Conservation (phyloP, 2,888 invertebrate genomes). For the Heliconius ethilla region DNA sequence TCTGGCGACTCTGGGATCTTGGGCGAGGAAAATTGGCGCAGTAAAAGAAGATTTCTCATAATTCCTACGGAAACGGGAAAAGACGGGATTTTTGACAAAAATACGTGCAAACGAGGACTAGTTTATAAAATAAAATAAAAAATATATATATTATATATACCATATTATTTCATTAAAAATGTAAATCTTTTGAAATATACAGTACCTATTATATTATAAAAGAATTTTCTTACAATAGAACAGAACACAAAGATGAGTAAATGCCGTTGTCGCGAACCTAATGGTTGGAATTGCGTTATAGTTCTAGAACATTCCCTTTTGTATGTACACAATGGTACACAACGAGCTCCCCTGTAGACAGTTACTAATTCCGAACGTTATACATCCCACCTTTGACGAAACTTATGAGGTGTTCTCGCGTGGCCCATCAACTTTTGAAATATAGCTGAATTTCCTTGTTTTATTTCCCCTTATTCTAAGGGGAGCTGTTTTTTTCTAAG, state of each 20-base stretch:
- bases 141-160: neutral
- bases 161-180: neutral
- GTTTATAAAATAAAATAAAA: neutral
- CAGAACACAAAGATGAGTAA: conserved; percentile 58
- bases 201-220: conserved; percentile 20
- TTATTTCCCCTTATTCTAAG: conserved; percentile 46
- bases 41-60: no score
- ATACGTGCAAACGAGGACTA: neutral
- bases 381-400: conserved; percentile 50
- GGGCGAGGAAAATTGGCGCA: no score
- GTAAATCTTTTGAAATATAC: conserved; percentile 17
- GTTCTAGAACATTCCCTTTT: conserved; percentile 61
- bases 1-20: no score
- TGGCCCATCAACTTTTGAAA: conserved; percentile 41
- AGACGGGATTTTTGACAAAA: neutral
- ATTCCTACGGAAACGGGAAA: neutral
- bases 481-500: conserved; percentile 32
- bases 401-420: conserved; percentile 51
- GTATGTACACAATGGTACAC: conserved; percentile 63
- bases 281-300: conserved; percentile 62
- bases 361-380: conserved; percentile 69
- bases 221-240: conserved; percentile 60
- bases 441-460: conserved; percentile 46
- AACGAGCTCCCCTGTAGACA: conserved; percentile 67
- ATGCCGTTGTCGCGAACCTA: conserved; percentile 55